Conservation (phyloP, 2,113 vertebrate species). For the Indicator indicator region DNA sequence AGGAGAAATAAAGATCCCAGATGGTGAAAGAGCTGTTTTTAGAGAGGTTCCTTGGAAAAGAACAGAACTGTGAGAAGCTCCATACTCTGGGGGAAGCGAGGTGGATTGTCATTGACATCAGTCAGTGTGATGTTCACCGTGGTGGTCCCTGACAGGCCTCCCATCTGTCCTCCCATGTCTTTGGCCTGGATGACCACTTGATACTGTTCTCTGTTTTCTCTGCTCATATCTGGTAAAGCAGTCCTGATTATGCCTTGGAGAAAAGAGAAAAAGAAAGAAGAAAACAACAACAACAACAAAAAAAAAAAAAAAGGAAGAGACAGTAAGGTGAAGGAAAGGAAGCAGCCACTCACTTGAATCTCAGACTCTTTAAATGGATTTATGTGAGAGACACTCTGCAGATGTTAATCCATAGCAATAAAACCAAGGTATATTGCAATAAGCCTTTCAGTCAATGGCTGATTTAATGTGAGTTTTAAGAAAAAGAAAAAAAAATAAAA, state of each 20-base stretch:
- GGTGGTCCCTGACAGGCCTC: conserved; percentile 93
- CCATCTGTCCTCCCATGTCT: conserved; percentile 99
- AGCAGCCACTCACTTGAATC: not conserved
- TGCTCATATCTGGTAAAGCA: conserved; percentile 94
- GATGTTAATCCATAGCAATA: not conserved
- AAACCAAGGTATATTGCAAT: not conserved
- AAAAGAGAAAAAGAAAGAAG: not conserved
- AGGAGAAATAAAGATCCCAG: not conserved
- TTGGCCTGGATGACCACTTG: conserved; percentile 98
- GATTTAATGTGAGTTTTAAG: not conserved
- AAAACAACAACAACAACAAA: too few relatives aligned
- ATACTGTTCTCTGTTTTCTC: conserved; percentile 96
- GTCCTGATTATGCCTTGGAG: conserved; percentile 91
- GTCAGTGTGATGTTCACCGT: conserved; percentile 93
- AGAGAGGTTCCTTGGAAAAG: not conserved
- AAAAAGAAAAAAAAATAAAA: not conserved
- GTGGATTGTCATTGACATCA: conserved; percentile 95
- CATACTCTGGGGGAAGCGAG: conserved; percentile 96
- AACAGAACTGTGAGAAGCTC: not conserved
- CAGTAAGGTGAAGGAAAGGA: not conserved
- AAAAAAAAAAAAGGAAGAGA: not conserved
- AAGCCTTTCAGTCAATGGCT: not conserved
- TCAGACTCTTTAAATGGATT: not conserved
- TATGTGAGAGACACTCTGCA: not conserved
- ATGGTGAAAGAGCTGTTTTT: not conserved